Conservation (phyloP, 2,888 invertebrate species). For the Zele albiditarsus region DNA sequence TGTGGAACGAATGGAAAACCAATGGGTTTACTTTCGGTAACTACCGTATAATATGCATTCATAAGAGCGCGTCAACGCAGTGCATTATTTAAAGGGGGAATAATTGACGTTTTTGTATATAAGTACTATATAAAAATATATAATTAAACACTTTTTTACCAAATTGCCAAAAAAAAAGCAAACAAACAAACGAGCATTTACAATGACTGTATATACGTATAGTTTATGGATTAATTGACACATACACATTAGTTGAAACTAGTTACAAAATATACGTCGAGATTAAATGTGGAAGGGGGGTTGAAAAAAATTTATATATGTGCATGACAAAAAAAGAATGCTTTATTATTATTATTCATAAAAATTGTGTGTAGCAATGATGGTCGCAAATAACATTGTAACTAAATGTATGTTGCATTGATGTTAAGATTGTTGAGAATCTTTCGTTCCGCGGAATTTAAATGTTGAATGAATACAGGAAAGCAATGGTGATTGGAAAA, state of each 20-base stretch:
- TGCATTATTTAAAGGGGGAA: neutral
- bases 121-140: conserved; percentile 46
- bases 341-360: conserved; percentile 18
- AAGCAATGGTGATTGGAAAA: conserved; percentile 80
- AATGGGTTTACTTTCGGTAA: conserved; percentile 76
- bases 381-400: conserved; percentile 25
- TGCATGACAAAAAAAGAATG: conserved; percentile 32
- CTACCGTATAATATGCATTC: conserved; percentile 72
- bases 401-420: conserved; percentile 52
- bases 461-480: conserved; percentile 77
- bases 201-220: conserved; percentile 62
- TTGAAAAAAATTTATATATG: conserved; percentile 33
- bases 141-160: conserved; percentile 19
- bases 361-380: conserved; percentile 30
- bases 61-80: conserved; percentile 13
- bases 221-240: conserved; percentile 48
- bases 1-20: conserved; percentile 70
- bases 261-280: conserved; percentile 46
- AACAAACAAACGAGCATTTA: neutral
- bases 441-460: conserved; percentile 76
- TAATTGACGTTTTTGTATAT: conserved; percentile 18
- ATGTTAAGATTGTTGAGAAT: conserved; percentile 71
- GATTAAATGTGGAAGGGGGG: conserved; percentile 20
- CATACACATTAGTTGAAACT: conserved; percentile 19
- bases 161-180: conserved; percentile 41